Percentiles rank a stretch among this genome's conserved stretches.
Conservation (phyloP, 2,888 invertebrate genomes). For the Drosophila conformis region DNA sequence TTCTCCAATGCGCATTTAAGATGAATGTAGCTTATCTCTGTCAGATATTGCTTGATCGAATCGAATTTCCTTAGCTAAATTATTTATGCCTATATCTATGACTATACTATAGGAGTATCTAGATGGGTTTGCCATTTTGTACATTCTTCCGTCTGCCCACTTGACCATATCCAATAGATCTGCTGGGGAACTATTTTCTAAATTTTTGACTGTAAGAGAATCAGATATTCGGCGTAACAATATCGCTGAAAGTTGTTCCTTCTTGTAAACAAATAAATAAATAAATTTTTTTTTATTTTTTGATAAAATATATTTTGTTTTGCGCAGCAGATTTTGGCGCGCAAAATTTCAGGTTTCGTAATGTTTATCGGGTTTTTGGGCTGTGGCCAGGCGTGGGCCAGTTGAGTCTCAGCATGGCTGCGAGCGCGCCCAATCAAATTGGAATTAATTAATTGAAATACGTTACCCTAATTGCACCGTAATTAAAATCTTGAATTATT, state of each 20-base stretch:
- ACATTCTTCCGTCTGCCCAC: no score
- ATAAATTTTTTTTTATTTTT: constrained; percentile 6
- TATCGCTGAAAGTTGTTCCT: no score
- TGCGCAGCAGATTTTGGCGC: constrained; percentile 53
- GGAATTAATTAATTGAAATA: constrained; percentile 80
- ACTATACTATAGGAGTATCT: neutral
- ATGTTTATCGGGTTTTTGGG: constrained; percentile 46
- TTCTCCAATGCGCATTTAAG: neutral
- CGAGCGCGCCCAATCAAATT: constrained; percentile 55
- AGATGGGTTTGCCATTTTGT: no score
- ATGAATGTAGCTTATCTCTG: no score
- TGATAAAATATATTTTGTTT: constrained; percentile 45
- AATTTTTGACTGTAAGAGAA: neutral
- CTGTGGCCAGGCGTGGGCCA: constrained; percentile 45
- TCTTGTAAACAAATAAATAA: constrained; percentile 20
- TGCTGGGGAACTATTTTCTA: neutral
- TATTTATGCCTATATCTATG: neutral
- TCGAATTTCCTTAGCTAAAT: neutral
- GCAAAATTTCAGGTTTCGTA: constrained; percentile 57
- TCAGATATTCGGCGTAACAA: neutral
- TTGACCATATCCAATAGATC: neutral
- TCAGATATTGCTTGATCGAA: neutral
- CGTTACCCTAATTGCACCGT: constrained; percentile 75
- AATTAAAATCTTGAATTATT: constrained; percentile 80
- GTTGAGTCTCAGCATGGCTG: constrained; percentile 2